Evolutionary conservation across 1,140 invertebrate species (phyloP), one percentile per base, ranked within the genome.

Genomic region (Tetragonula clypearis): DNA sequence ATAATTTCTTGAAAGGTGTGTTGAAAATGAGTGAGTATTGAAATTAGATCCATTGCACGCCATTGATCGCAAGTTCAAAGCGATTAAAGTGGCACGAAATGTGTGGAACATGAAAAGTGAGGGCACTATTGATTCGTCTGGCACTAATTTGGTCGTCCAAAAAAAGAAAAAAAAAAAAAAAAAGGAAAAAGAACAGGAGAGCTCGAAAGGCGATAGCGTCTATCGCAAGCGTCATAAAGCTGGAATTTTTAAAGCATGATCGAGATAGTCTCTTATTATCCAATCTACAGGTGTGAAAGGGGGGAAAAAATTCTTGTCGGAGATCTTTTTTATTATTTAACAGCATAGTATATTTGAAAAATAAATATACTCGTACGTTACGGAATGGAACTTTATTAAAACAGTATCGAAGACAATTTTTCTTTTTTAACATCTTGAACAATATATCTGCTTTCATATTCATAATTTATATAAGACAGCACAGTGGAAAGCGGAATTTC

Each of bases 61-160:
- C 58, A 65, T 84, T 79, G 73, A 84, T 53, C 56, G 56, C 76
- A 73, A 84, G 82, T 79, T 84, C 82, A 84, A 84, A 84, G 82
- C 41, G 81, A 69, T n/a, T n/a, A 79, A 72, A 72, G 41, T 79
- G 82, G 26, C 35, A 55, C 66, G 56, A 60, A 78, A 84, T 72
- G 75, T 84, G 26, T 6, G 53, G 21, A 5, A 14, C 30, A 9
- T 53, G 75, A 79, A 84, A 84, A 79, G 66, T 76, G 73, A 68
- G 30, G 58, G 72, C 11, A 58, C 21, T 35, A 68, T 68, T 23
- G 73, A 76, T 68, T 56, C 53, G 53, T 76, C 81, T 68, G 60
- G 23, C 15, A 35, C 6, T 82, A 82, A 76, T 76, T 83, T 68
- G 23, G 21, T 76, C 15, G 71, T 3, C 17, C 30, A 58, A n/a